Evolutionary conservation across 2,888 invertebrate species (phyloP).

Genomic region (Laothoe populi): DNA sequence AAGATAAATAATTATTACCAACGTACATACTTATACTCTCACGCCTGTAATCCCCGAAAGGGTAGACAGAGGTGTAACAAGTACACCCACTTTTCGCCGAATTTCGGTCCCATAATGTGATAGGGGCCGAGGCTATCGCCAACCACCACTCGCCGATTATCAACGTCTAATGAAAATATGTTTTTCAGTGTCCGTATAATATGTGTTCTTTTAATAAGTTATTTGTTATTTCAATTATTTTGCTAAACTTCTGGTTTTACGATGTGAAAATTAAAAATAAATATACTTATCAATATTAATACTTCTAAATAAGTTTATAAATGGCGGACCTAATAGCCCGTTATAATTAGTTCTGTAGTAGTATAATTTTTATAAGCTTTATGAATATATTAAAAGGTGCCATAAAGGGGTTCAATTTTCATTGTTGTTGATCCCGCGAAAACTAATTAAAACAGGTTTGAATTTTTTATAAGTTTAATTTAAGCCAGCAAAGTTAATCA

Average conservation of each 20-base stretch:
- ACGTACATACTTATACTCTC: no score
- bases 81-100: no score
- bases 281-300: background rate
- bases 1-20: no score
- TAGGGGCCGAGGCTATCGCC: no score
- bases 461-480: constrained; percentile 16
- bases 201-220: no score
- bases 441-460: constrained; percentile 19
- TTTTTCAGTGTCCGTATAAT: no score
- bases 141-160: no score
- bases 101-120: no score
- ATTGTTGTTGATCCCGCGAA: constrained; percentile 5
- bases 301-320: background rate
- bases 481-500: background rate
- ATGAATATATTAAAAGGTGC: constrained; percentile 14
- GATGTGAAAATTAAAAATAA: background rate
- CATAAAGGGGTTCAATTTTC: constrained; percentile 6
- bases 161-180: no score
- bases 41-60: no score
- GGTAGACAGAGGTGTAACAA: no score
- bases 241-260: background rate
- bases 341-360: background rate
- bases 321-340: background rate
- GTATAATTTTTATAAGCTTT: constrained; percentile 7
- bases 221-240: background rate